These are phyloP conservation scores for Elaphurus davidianus DNA, from an alignment of 2,113 vertebrate genomes.

Conservation along the genomic window DNA sequence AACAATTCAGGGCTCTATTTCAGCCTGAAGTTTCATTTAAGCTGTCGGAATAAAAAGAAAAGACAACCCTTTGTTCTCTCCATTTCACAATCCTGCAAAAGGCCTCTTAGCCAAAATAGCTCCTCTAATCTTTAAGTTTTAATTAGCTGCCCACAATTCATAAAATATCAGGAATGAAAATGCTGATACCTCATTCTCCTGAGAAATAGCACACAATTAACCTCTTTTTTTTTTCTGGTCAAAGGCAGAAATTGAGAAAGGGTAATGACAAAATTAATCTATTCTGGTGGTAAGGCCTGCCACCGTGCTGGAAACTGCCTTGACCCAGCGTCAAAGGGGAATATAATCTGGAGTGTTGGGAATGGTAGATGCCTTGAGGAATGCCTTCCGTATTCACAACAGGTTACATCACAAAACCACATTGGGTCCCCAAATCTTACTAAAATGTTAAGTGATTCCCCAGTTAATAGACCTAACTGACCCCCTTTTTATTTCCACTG, in stretches of 20 bases:
- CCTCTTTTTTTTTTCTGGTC: slow-evolving; percentile 73
- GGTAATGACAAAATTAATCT: slow-evolving; percentile 78
- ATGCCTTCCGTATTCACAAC: neutral
- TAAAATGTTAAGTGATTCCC: slow-evolving; percentile 22
- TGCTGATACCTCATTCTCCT: slow-evolving; percentile 73
- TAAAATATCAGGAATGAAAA: slow-evolving; percentile 71
- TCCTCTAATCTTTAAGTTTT: slow-evolving; percentile 73
- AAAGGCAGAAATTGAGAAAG: slow-evolving; percentile 73
- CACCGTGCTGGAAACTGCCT: neutral
- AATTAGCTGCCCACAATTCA: slow-evolving; percentile 71
- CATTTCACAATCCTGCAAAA: slow-evolving; percentile 48
- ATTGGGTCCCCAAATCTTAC: neutral
- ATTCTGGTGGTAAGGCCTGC: slow-evolving; percentile 11
- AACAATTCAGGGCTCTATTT: slow-evolving; percentile 62
- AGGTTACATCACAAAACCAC: neutral
- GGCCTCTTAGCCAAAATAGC: slow-evolving; percentile 57
- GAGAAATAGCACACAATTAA: slow-evolving; percentile 77
- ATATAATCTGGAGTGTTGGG: neutral
- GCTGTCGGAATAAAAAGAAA: slow-evolving; percentile 42
- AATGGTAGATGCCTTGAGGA: accelerated
- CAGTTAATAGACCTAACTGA: neutral
- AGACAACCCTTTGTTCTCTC: slow-evolving; percentile 60
- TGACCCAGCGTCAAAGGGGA: neutral
- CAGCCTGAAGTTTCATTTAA: slow-evolving; percentile 57
- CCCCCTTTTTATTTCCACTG: neutral